Conservation (phyloP, 2,888 invertebrate genomes). For the Acleris sparsana region DNA sequence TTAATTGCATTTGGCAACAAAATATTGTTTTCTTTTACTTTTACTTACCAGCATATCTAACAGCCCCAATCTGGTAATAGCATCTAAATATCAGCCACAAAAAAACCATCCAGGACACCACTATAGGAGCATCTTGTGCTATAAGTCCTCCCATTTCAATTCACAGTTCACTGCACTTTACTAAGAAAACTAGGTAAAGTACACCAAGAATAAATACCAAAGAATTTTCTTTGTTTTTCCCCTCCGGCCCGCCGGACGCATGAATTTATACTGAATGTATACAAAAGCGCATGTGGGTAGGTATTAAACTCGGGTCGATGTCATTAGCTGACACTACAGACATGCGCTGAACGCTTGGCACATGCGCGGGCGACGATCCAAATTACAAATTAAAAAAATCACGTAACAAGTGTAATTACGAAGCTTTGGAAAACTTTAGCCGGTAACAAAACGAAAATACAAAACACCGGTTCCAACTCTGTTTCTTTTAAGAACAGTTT, state of each 20-base stretch:
- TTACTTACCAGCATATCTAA: constrained; percentile 54
- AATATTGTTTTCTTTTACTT: background rate
- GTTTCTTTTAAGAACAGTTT: background rate
- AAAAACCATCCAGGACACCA: constrained; percentile 76
- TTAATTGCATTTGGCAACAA: background rate
- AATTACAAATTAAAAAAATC: constrained; percentile 62
- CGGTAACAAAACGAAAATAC: constrained; percentile 30
- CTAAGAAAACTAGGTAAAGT: constrained; percentile 12
- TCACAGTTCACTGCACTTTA: constrained; percentile 6
- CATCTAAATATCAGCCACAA: constrained; percentile 72
- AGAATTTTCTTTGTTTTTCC: constrained; percentile 22
- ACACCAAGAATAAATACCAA: constrained; percentile 1
- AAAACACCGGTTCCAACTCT: background rate
- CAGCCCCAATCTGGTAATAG: constrained; percentile 67
- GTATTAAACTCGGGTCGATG: constrained; percentile 62
- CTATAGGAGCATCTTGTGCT: constrained; percentile 72
- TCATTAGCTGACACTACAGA: constrained; percentile 75
- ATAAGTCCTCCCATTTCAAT: constrained; percentile 60
- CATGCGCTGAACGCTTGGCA: constrained; percentile 74
- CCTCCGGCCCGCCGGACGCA: constrained; percentile 26
- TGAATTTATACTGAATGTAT: constrained; percentile 46
- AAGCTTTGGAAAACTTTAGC: background rate
- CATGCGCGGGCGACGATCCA: constrained; percentile 65
- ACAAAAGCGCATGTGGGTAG: constrained; percentile 65
- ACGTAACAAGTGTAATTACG: constrained; percentile 55